Conservation (phyloP, 2,888 invertebrate species). For the Hedychridium roseum region DNA sequence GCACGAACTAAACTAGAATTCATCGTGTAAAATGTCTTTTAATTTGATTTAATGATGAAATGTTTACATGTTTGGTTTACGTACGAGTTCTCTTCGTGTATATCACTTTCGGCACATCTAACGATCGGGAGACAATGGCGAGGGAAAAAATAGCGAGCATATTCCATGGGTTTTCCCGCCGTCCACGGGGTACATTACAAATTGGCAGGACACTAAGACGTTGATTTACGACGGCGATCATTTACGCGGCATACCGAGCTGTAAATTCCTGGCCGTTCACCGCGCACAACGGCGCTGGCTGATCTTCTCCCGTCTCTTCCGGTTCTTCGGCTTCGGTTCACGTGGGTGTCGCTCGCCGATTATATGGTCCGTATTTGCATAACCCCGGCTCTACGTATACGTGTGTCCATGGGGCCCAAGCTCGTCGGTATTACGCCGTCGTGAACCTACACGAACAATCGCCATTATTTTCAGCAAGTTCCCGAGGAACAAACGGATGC, state of each 20-base stretch:
- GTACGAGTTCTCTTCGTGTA: too few species aligned
- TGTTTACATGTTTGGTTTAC: too few species aligned
- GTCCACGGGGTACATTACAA: too few species aligned
- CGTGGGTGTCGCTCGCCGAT: constrained; percentile 25
- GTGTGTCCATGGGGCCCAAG: not conserved
- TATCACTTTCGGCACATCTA: too few species aligned
- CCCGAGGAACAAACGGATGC: constrained; percentile 30
- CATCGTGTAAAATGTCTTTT: too few species aligned
- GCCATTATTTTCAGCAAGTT: constrained; percentile 38
- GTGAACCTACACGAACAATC: constrained; percentile 26
- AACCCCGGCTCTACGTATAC: not conserved
- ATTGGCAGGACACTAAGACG: too few species aligned
- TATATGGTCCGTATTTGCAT: constrained; percentile 19
- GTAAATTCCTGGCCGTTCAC: constrained; percentile 12
- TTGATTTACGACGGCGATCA: constrained; percentile 18
- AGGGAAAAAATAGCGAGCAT: too few species aligned
- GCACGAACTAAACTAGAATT: too few species aligned
- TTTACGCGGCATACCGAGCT: constrained; percentile 7
- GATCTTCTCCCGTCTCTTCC: constrained; percentile 11
- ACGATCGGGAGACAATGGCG: too few species aligned
- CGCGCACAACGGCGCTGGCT: not conserved
- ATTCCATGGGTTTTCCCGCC: too few species aligned
- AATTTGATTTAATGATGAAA: too few species aligned
- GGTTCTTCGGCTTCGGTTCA: constrained; percentile 16
- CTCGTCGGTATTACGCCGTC: constrained; percentile 1